Conservation (phyloP, 2,113 vertebrate genomes). For the Crotalus horridus region DNA sequence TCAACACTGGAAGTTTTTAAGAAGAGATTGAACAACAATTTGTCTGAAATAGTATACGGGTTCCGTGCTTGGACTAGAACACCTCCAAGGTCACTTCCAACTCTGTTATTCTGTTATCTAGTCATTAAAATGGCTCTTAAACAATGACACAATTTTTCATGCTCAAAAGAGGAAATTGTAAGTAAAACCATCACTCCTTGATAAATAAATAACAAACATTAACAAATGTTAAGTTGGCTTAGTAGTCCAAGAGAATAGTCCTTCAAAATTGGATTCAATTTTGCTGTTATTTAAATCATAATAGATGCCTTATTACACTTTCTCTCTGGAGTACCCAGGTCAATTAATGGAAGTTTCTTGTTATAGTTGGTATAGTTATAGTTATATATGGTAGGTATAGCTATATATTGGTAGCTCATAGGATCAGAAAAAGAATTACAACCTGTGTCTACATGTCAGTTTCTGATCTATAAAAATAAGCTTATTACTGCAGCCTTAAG, state of each 20-base stretch:
- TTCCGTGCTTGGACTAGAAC: background rate
- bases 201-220: background rate
- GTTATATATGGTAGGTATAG: too few species aligned
- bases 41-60: too few species aligned
- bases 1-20: background rate
- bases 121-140: background rate
- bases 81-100: background rate
- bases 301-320: background rate
- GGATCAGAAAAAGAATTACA: background rate
- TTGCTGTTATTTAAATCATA: background rate
- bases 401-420: background rate
- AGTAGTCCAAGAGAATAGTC: background rate
- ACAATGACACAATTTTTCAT: background rate
- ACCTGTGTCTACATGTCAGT: background rate
- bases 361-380: background rate
- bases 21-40: background rate
- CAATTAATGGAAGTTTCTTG: background rate
- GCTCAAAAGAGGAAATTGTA: background rate
- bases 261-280: background rate
- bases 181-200: background rate
- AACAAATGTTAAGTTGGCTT: background rate
- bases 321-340: background rate
- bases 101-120: background rate
- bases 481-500: background rate
- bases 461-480: background rate